These are phyloP conservation scores for Rhingia campestris DNA, from an alignment of 2,888 invertebrate genomes.

Conservation along the genomic window DNA sequence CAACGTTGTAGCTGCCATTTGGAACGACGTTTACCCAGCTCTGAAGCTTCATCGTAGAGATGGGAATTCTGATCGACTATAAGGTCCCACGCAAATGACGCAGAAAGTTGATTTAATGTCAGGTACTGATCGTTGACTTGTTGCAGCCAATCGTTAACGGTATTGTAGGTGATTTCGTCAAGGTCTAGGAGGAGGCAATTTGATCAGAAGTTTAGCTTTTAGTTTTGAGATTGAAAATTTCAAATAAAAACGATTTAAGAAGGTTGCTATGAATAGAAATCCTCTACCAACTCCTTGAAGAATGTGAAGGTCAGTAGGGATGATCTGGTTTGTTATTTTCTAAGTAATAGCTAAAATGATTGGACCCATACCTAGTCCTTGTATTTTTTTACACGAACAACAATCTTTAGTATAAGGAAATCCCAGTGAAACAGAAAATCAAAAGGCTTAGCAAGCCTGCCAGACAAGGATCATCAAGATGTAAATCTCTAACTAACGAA, in stretches of 20 bases:
- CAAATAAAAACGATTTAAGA: neutral
- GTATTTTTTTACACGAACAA: no score
- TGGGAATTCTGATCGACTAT: conserved; percentile 69
- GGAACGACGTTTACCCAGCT: conserved; percentile 77
- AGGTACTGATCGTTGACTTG: conserved; percentile 74
- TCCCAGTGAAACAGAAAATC: no score
- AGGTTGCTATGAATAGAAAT: no score
- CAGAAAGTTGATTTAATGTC: conserved; percentile 73
- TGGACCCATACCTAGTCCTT: no score
- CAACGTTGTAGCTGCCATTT: conserved; percentile 81
- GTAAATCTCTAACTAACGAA: no score
- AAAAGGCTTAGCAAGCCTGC: no score
- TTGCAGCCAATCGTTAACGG: conserved; percentile 75
- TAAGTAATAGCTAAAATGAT: no score
- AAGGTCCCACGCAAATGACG: conserved; percentile 75
- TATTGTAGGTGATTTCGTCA: conserved; percentile 39
- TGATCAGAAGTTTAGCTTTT: neutral
- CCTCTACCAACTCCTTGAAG: no score
- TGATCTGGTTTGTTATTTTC: no score
- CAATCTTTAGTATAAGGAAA: no score
- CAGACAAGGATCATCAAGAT: no score
- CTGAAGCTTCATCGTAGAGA: conserved; percentile 68
- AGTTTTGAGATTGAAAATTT: neutral
- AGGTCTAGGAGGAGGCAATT: conserved; percentile 11
- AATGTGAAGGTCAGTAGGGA: no score